Percentiles rank a stretch among this genome's conserved stretches.
These are phyloP conservation scores for Dermochelys coriacea DNA, from an alignment of 2,797 vertebrate genomes.

Conservation along the genomic window DNA sequence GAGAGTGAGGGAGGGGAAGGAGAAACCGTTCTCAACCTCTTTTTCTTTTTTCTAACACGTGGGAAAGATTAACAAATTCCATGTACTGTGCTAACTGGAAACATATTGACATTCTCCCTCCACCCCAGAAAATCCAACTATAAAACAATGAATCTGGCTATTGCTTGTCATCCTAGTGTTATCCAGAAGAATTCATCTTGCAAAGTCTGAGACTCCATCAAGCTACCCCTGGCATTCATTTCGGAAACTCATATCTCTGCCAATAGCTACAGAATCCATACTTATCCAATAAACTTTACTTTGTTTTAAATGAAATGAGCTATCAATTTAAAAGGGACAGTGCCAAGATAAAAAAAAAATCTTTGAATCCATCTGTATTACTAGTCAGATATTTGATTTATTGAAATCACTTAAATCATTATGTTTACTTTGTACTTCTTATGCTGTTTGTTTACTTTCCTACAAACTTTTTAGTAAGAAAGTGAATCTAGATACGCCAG, in stretches of 20 bases:
- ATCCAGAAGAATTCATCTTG: not conserved
- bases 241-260: not conserved
- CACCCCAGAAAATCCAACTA: slow-evolving; percentile 20
- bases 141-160: not conserved
- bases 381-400: not conserved
- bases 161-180: not conserved
- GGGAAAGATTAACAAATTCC: not conserved
- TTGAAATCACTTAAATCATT: not conserved
- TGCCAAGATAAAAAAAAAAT: not conserved
- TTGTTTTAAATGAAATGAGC: not conserved
- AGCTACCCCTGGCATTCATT: not conserved
- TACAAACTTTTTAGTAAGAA: slow-evolving; percentile 42
- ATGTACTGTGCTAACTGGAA: not conserved
- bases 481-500: not conserved
- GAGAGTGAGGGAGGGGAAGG: not conserved
- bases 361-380: not conserved
- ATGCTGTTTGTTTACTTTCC: slow-evolving; percentile 23
- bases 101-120: not conserved
- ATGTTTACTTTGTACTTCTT: slow-evolving; percentile 7
- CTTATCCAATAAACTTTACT: not conserved
- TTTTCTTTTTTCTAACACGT: not conserved
- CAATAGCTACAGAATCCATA: not conserved
- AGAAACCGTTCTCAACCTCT: not conserved
- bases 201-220: not conserved
- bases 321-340: slow-evolving; percentile 8